Evolutionary conservation across 2,888 invertebrate species (phyloP).

Genomic region (Pollenia angustigena): DNA sequence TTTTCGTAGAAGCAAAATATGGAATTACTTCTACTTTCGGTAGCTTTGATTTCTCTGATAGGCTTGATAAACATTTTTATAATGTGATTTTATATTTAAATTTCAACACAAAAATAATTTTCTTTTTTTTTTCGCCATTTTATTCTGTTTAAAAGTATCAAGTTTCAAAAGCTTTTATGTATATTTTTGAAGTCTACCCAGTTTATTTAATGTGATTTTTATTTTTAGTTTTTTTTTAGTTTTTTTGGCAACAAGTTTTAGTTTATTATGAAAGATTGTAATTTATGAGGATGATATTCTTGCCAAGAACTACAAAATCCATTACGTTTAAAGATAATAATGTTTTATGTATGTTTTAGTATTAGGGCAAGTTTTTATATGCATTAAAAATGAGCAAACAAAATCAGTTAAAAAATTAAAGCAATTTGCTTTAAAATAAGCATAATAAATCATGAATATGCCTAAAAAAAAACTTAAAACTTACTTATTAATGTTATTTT

Average conservation of each 20-base stretch:
- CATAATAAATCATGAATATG: no score
- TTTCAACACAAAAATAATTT: neutral
- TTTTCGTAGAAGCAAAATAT: no score
- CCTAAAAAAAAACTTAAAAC: no score
- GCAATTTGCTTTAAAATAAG: no score
- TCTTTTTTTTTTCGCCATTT: neutral
- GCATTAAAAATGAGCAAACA: no score
- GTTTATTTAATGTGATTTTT: conserved; percentile 22
- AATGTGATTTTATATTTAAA: conserved; percentile 25
- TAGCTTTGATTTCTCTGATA: neutral
- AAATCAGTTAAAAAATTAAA: no score
- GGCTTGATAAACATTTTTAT: neutral
- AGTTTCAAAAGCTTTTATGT: neutral
- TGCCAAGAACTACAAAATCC: conserved; percentile 62
- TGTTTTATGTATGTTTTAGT: conserved; percentile 29
- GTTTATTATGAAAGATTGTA: conserved; percentile 62
- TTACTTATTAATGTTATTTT: no score
- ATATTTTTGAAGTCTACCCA: conserved; percentile 7
- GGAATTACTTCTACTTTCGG: neutral
- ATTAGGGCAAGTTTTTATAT: no score
- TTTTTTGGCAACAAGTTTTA: conserved; percentile 63
- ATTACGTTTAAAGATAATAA: conserved; percentile 53
- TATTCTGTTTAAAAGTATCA: neutral
- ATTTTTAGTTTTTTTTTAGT: conserved; percentile 9
- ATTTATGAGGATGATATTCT: conserved; percentile 57